Conservation (phyloP, 2,113 vertebrate species). For the Stictonetta naevosa region DNA sequence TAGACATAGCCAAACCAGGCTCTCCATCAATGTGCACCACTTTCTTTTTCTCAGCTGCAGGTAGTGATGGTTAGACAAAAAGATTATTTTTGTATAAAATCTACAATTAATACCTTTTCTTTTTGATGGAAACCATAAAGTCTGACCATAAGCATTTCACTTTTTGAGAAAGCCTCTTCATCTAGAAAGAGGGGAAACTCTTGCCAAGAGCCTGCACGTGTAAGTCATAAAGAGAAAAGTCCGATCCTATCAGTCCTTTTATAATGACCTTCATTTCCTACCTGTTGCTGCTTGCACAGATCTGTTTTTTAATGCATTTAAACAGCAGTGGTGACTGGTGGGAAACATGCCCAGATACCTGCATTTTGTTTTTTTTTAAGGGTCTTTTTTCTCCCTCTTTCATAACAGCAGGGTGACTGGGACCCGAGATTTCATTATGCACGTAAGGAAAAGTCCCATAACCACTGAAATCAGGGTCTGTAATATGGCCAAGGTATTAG, state of each 20-base stretch:
- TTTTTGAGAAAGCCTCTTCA: background rate
- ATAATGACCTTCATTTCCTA: background rate
- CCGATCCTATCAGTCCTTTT: background rate
- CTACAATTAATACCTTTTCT: background rate
- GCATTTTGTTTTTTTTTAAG: background rate
- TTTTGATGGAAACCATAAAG: background rate
- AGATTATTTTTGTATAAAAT: background rate
- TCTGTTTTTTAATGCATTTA: background rate
- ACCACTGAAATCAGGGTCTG: background rate
- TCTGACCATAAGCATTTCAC: background rate
- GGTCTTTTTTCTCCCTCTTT: background rate
- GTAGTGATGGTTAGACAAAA: background rate
- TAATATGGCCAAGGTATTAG: background rate
- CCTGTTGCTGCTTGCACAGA: background rate
- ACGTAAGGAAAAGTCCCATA: background rate
- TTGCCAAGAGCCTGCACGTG: background rate
- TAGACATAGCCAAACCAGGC: background rate
- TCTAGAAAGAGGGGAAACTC: background rate
- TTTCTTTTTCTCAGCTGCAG: background rate
- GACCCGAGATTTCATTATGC: background rate
- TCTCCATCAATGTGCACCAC: rapidly evolving
- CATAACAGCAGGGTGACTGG: background rate
- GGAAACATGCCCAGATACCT: background rate
- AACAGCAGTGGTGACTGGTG: background rate
- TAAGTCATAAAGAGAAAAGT: background rate